Evolutionary conservation across 2,797 vertebrate species (phyloP).

Genomic region (Gallirallus australis): DNA sequence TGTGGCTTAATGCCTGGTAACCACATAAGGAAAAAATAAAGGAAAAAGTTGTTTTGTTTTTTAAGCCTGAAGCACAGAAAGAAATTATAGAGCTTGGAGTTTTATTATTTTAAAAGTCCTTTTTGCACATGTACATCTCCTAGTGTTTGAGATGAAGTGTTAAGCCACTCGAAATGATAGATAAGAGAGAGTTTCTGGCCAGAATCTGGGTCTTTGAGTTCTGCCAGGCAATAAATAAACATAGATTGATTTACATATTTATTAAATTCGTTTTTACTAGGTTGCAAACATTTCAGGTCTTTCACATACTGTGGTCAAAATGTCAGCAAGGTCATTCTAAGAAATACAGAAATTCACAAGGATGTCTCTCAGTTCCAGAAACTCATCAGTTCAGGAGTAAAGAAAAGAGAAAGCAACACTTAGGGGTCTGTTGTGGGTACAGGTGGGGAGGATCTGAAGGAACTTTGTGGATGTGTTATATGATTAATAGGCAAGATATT

Average conservation of each 20-base stretch:
- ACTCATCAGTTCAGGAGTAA: neutral
- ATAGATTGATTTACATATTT: constrained; percentile 73
- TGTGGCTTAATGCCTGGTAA: neutral
- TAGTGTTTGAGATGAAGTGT: constrained; percentile 23
- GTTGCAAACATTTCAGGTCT: constrained; percentile 7
- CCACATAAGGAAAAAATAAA: neutral
- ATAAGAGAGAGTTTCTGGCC: constrained; percentile 36
- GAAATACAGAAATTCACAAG: constrained; percentile 42
- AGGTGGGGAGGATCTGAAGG: neutral
- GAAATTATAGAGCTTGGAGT: neutral
- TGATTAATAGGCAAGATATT: neutral
- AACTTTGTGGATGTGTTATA: neutral
- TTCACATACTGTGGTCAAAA: neutral
- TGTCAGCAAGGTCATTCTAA: constrained; percentile 53
- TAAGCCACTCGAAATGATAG: constrained; percentile 45
- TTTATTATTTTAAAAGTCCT: neutral
- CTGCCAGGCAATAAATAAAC: constrained; percentile 73
- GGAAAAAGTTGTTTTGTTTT: neutral
- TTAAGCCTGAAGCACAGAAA: neutral
- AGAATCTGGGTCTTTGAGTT: constrained; percentile 30
- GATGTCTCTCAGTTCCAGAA: neutral
- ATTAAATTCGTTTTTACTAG: constrained; percentile 60
- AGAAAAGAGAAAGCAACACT: neutral
- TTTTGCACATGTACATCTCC: neutral
- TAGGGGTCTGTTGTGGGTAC: neutral